Conservation (phyloP, 1,140 invertebrate species). For the Microplitis mediator region DNA sequence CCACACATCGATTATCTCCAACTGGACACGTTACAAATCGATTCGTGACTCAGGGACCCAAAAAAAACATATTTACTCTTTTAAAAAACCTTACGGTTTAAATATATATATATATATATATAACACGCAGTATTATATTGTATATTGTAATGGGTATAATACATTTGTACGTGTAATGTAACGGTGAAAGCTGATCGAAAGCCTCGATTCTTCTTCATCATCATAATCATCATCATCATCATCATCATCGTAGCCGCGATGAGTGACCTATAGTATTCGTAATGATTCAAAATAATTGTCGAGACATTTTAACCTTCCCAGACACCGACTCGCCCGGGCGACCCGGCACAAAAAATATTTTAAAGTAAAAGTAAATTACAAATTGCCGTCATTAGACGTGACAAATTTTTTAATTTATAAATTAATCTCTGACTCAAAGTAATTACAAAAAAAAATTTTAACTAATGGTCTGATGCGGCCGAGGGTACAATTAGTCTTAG, state of each 20-base stretch:
- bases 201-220: conserved; percentile 24
- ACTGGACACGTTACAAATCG: conserved; percentile 32
- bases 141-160: not conserved
- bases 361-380: no score
- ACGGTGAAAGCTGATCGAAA: conserved; percentile 33
- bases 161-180: not conserved
- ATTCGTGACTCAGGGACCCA: conserved; percentile 18
- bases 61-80: not conserved
- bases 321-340: no score
- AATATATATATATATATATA: not conserved
- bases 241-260: no score
- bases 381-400: no score
- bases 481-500: no score
- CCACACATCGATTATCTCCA: conserved; percentile 23
- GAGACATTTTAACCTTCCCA: no score
- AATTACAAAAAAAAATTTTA: no score
- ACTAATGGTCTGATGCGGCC: no score
- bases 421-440: no score
- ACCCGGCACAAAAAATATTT: no score
- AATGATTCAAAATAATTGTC: conserved; percentile 9
- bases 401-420: no score
- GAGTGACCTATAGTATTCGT: not conserved
- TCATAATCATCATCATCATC: conserved; percentile 12
- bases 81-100: not conserved
- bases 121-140: not conserved